A percentile compares a stretch with the other conserved stretches of the same genome.
These are phyloP conservation scores for Climacteris rufus DNA, from an alignment of 2,113 vertebrate genomes.

Conservation along the genomic window DNA sequence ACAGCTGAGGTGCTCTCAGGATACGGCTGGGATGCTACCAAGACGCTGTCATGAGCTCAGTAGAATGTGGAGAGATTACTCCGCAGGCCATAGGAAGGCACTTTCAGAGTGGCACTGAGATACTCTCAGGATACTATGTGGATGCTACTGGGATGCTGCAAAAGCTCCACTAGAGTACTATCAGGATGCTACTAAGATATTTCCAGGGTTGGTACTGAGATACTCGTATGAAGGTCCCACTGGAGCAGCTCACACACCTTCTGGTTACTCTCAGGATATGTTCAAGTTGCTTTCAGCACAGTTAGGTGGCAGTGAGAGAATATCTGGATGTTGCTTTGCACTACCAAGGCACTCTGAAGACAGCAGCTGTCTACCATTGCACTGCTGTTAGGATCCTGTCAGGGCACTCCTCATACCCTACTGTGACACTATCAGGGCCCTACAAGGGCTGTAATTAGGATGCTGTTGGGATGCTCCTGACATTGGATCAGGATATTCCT, in stretches of 20 bases:
- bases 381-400: background rate
- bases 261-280: background rate
- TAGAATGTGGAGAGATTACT: background rate
- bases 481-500: background rate
- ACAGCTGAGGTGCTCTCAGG: background rate
- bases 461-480: background rate
- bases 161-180: accelerated
- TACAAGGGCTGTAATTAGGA: background rate
- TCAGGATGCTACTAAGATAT: background rate
- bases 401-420: accelerated
- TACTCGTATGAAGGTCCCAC: accelerated
- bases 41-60: background rate
- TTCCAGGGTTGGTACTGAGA: background rate
- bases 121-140: background rate
- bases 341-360: background rate
- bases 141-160: background rate
- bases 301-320: accelerated
- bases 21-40: background rate
- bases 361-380: accelerated
- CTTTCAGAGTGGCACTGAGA: background rate
- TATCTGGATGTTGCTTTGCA: background rate
- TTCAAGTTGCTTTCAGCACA: background rate
- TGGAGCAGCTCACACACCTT: background rate
- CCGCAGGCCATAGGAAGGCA: background rate
- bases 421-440: background rate